Evolutionary conservation across 2,888 invertebrate genomes (phyloP).

Genomic region (Zeuzera pyrina): DNA sequence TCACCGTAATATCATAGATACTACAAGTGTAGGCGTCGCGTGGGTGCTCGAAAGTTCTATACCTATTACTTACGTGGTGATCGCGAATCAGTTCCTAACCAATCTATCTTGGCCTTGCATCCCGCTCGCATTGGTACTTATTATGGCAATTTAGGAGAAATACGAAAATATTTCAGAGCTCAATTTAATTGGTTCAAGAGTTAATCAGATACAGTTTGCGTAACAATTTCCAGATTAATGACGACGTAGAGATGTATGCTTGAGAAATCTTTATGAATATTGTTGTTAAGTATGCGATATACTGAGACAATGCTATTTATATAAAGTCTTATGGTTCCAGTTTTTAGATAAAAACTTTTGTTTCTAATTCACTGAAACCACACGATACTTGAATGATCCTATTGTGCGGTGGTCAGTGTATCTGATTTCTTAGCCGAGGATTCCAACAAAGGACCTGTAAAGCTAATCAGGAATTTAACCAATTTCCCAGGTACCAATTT

Average conservation of each 20-base stretch:
- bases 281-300: too few species aligned
- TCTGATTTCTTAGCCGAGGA: too few species aligned
- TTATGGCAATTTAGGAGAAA: slow-evolving; percentile 4
- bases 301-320: too few species aligned
- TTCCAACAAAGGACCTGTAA: too few species aligned
- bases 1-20: slow-evolving; percentile 34
- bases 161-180: slow-evolving; percentile 16
- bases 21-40: slow-evolving; percentile 55
- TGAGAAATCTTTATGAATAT: slow-evolving; percentile 19
- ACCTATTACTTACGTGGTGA: slow-evolving; percentile 54
- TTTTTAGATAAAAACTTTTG: too few species aligned
- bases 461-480: too few species aligned
- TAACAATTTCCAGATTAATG: slow-evolving; percentile 48
- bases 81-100: slow-evolving; percentile 38
- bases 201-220: slow-evolving; percentile 48
- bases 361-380: too few species aligned
- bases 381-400: too few species aligned
- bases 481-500: too few species aligned
- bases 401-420: too few species aligned
- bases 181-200: slow-evolving; percentile 38
- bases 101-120: slow-evolving; percentile 25
- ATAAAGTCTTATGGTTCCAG: too few species aligned
- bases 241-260: slow-evolving; percentile 43
- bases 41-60: slow-evolving; percentile 59
- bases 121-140: slow-evolving; percentile 11